Evolutionary conservation across 2,113 vertebrate species (phyloP).

Genomic region (Anas platyrhynchos): DNA sequence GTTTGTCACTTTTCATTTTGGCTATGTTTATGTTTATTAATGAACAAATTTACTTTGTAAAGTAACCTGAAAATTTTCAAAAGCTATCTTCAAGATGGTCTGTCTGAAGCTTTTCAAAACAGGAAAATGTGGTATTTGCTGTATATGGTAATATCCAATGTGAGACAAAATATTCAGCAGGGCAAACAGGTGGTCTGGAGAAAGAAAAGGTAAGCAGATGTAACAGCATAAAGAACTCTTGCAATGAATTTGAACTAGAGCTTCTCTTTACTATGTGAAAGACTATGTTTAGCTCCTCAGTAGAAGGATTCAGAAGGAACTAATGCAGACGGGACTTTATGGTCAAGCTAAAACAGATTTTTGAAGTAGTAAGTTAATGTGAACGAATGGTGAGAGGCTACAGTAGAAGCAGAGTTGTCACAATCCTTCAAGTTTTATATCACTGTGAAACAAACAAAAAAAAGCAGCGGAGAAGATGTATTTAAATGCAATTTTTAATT

Average conservation of each 20-base stretch:
- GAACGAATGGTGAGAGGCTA: not conserved
- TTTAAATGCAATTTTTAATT: not conserved
- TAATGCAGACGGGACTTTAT: not conserved
- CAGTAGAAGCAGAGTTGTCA: not conserved
- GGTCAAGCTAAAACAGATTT: not conserved
- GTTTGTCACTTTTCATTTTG: conserved; percentile 40
- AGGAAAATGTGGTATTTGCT: not conserved
- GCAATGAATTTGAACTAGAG: not conserved
- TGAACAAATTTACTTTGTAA: conserved; percentile 34
- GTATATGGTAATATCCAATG: not conserved
- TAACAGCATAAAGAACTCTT: not conserved
- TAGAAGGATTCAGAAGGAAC: not conserved
- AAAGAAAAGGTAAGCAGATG: not conserved
- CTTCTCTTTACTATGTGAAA: not conserved
- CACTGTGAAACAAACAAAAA: not conserved
- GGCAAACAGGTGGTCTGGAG: not conserved
- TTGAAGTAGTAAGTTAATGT: not conserved
- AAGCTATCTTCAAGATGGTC: not conserved
- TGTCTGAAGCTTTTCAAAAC: not conserved
- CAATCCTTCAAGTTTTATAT: not conserved
- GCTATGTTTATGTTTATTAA: not conserved
- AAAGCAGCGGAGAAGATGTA: not conserved
- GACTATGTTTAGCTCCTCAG: not conserved
- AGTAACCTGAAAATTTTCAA: not conserved
- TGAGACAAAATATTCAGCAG: not conserved